Conservation (phyloP, 2,797 vertebrate species). For the Muscicapa comitata region DNA sequence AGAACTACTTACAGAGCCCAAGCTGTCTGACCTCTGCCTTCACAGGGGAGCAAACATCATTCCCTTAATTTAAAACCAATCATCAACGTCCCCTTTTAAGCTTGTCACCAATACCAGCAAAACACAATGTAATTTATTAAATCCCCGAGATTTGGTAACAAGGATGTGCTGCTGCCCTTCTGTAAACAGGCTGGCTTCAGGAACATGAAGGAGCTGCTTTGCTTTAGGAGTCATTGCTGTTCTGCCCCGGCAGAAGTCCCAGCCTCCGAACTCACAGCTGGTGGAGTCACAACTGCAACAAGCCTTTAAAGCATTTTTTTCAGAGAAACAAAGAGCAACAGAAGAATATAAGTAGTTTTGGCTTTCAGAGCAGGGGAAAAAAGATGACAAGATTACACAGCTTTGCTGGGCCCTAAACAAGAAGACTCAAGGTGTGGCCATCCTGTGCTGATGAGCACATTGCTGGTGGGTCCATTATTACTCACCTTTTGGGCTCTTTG, state of each 20-base stretch:
- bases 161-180: slow-evolving; percentile 75
- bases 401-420: not conserved
- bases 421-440: not conserved
- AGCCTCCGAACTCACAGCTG: not conserved
- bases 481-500: not conserved
- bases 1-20: not conserved
- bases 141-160: slow-evolving; percentile 73
- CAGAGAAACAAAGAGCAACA: not conserved
- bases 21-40: not conserved
- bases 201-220: slow-evolving; percentile 61
- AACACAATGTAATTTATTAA: slow-evolving; percentile 74
- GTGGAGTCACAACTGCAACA: slow-evolving; percentile 26
- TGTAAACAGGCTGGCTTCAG: slow-evolving; percentile 67
- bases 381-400: not conserved
- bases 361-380: not conserved
- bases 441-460: not conserved
- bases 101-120: not conserved
- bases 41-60: not conserved
- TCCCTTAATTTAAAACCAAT: not conserved
- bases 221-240: not conserved
- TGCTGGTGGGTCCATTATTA: not conserved
- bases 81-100: not conserved
- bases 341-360: not conserved
- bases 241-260: not conserved
- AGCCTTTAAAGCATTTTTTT: not conserved